Evolutionary conservation across 2,113 vertebrate species (phyloP).

Genomic region (Phrynosoma platyrhinos): DNA sequence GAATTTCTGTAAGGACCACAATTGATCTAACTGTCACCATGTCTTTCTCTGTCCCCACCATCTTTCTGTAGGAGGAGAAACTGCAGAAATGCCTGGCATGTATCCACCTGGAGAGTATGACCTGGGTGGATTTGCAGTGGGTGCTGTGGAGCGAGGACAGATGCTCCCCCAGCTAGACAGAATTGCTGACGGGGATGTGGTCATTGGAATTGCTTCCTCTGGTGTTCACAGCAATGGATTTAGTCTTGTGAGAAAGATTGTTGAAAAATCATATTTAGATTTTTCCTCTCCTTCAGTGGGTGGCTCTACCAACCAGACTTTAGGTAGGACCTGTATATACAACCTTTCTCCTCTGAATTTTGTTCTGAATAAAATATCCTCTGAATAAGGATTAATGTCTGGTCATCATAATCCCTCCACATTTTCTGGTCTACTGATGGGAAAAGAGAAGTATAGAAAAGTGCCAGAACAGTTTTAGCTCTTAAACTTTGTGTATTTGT

Average conservation of each 20-base stretch:
- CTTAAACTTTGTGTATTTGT: not conserved
- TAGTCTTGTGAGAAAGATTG: conserved; percentile 92
- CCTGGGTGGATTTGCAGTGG: conserved; percentile 93
- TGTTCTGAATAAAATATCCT: not conserved
- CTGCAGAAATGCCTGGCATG: conserved; percentile 94
- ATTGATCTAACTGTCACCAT: not conserved
- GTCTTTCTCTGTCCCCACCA: not conserved
- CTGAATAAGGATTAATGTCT: not conserved
- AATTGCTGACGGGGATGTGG: conserved; percentile 83
- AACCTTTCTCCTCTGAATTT: not conserved
- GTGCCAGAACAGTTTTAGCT: not conserved
- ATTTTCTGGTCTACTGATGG: no score
- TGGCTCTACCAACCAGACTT: conserved; percentile 76
- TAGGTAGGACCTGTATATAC: conserved; percentile 78
- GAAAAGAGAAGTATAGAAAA: not conserved
- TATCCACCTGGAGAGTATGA: conserved; percentile 91
- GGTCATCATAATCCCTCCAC: no score
- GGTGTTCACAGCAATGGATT: conserved; percentile 97
- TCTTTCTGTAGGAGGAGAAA: conserved; percentile 88
- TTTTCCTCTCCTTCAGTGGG: conserved; percentile 83
- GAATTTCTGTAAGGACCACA: not conserved
- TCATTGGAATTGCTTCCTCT: conserved; percentile 92
- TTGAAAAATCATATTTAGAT: conserved; percentile 80
- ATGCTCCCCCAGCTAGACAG: conserved; percentile 86
- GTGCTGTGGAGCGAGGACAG: conserved; percentile 86